Evolutionary conservation across 2,113 vertebrate species (phyloP).

Genomic region (Rhinogobius similis): DNA sequence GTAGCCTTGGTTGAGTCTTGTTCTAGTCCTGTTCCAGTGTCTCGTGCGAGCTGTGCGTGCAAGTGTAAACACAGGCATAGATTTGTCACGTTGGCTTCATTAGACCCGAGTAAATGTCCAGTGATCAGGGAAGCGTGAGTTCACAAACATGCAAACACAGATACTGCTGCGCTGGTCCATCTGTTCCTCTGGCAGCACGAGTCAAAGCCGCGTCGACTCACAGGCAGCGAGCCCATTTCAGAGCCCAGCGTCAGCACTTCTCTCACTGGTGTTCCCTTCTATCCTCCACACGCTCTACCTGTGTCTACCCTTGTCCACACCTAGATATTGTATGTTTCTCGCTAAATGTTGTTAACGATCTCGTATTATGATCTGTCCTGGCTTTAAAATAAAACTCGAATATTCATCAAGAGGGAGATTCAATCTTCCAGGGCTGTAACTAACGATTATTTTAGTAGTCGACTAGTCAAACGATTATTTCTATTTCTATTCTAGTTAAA

Average conservation of each 20-base stretch:
- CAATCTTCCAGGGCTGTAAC: no score
- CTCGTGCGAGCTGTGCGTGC: no score
- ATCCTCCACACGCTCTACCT: constrained; percentile 18
- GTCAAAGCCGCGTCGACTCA: constrained; percentile 69
- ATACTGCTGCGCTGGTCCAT: constrained; percentile 66
- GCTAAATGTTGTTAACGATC: not conserved
- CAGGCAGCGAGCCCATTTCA: constrained; percentile 55
- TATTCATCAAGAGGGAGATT: no score
- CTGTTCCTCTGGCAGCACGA: constrained; percentile 69
- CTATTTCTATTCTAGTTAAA: no score
- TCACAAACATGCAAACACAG: constrained; percentile 55
- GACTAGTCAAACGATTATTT: no score
- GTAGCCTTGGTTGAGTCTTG: not conserved
- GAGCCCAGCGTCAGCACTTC: constrained; percentile 54
- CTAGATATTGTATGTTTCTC: no score
- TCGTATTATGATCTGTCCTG: not conserved
- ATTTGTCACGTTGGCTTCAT: not conserved
- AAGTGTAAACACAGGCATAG: not conserved
- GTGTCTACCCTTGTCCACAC: not conserved
- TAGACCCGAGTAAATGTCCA: constrained; percentile 45
- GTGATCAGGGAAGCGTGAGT: constrained; percentile 56
- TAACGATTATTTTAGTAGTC: no score
- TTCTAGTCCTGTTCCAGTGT: not conserved
- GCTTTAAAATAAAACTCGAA: not conserved
- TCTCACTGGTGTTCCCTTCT: constrained; percentile 29